Conservation (phyloP, 2,113 vertebrate genomes). For the Melozone crissalis region DNA sequence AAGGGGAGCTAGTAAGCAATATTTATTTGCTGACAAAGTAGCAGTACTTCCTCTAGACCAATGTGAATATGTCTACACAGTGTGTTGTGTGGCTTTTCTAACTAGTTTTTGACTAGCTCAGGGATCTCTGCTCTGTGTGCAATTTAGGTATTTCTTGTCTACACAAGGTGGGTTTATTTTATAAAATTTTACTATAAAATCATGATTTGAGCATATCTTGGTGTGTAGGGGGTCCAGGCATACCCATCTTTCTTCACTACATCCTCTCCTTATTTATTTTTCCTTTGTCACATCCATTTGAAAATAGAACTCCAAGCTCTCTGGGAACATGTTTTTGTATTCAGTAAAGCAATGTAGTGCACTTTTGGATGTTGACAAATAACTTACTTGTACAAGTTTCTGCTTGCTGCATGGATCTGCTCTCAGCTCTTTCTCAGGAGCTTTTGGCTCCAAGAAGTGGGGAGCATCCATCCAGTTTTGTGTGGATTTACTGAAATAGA, state of each 20-base stretch:
- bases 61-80: background rate
- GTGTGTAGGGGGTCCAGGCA: background rate
- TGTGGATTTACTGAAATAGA: background rate
- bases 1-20: background rate
- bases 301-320: background rate
- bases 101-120: conserved; percentile 30
- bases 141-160: background rate
- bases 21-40: background rate
- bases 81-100: background rate
- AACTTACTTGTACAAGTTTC: background rate
- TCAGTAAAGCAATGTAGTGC: background rate
- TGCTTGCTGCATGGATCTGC: background rate
- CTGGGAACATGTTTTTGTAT: background rate
- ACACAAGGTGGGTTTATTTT: background rate
- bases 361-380: background rate
- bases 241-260: background rate
- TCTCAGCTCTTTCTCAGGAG: background rate
- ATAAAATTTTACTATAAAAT: background rate
- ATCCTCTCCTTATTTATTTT: conserved; percentile 30
- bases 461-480: background rate
- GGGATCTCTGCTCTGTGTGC: conserved; percentile 28
- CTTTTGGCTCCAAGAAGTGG: background rate
- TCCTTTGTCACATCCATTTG: background rate
- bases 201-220: background rate
- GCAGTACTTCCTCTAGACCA: background rate